phyloP scores from a whole-genome alignment of 1,140 invertebrate genomes.

The Drosophila obscura region DNA sequence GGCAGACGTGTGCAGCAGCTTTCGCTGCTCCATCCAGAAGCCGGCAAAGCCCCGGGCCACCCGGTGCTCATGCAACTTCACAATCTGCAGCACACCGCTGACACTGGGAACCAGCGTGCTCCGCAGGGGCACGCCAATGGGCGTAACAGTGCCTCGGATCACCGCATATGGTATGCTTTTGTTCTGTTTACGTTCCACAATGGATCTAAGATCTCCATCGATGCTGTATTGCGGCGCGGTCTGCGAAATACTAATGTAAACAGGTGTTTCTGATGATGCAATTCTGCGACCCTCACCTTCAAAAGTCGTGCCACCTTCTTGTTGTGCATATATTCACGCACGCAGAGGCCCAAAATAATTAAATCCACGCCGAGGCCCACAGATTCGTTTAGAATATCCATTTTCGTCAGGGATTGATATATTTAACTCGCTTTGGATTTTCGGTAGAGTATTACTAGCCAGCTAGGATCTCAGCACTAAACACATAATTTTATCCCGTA shows the following conservation, averaged over 20 bases:
- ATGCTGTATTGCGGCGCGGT: slow-evolving; percentile 88
- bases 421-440: not conserved
- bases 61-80: slow-evolving; percentile 88
- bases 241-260: slow-evolving; percentile 81
- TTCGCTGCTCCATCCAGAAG: slow-evolving; percentile 91
- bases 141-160: slow-evolving; percentile 88
- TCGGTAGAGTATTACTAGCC: no score
- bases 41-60: slow-evolving; percentile 89
- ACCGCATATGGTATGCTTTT: slow-evolving; percentile 89
- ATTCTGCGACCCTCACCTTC: slow-evolving; percentile 85
- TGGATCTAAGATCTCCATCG: slow-evolving; percentile 86
- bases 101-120: slow-evolving; percentile 88
- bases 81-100: slow-evolving; percentile 89
- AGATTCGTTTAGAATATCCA: slow-evolving; percentile 85
- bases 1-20: slow-evolving; percentile 89
- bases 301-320: slow-evolving; percentile 87
- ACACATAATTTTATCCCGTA: no score
- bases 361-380: slow-evolving; percentile 89
- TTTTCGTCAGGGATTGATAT: slow-evolving; percentile 18
- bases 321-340: slow-evolving; percentile 89
- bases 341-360: slow-evolving; percentile 88
- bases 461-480: not conserved
- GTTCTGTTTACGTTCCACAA: slow-evolving; percentile 86
- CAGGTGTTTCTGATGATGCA: not conserved
- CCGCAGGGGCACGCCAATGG: slow-evolving; percentile 88